These are phyloP conservation scores for Erinaceus europaeus DNA, from an alignment of 2,113 vertebrate genomes.

Conservation along the genomic window DNA sequence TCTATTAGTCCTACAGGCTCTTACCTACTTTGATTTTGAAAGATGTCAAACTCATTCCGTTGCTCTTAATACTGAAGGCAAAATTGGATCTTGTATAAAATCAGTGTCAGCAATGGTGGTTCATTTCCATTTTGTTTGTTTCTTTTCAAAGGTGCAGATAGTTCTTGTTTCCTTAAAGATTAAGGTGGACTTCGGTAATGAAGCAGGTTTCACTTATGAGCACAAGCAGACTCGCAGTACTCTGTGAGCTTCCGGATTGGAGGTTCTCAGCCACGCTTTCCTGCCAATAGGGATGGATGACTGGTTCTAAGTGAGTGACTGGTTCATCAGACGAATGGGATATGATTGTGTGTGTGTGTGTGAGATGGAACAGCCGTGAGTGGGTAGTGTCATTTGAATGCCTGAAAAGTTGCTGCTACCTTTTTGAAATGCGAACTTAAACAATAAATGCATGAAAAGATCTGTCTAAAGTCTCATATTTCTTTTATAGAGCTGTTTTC, in stretches of 20 bases:
- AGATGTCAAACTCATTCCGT: too few relatives aligned
- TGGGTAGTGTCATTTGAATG: too few relatives aligned
- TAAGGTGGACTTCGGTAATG: not conserved
- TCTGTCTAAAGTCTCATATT: too few relatives aligned
- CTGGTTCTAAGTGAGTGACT: not conserved
- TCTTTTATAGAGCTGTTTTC: not conserved
- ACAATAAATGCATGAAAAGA: not conserved
- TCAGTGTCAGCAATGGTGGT: not conserved
- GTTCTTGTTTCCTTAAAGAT: not conserved
- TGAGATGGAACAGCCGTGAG: not conserved
- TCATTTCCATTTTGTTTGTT: not conserved
- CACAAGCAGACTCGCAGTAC: not conserved
- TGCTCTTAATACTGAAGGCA: too few relatives aligned
- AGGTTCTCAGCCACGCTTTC: not conserved
- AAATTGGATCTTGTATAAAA: too few relatives aligned
- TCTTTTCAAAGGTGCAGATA: not conserved
- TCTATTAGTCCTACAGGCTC: not conserved
- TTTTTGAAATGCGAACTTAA: not conserved
- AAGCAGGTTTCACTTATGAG: not conserved
- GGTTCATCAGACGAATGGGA: not conserved
- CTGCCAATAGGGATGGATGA: not conserved
- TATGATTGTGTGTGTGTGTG: rapidly evolving
- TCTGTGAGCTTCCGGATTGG: too few relatives aligned
- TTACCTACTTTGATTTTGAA: not conserved
- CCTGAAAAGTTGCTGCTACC: not conserved